Conservation (phyloP, 2,888 invertebrate genomes). For the Archips xylosteana region DNA sequence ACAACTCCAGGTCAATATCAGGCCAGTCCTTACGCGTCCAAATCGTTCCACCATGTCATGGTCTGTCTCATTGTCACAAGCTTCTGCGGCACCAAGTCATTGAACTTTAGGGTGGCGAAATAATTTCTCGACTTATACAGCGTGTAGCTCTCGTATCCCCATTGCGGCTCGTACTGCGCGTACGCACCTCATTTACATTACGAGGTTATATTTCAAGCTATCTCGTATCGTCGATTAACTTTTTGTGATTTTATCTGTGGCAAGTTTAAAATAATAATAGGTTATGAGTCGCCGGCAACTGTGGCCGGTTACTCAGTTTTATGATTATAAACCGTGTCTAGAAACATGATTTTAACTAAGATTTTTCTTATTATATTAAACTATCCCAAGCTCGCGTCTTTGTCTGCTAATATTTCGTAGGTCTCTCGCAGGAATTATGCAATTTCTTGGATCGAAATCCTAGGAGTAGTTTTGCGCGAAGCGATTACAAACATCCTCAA, state of each 20-base stretch:
- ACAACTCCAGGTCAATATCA: no score
- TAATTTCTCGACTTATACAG: not conserved
- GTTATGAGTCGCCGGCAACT: slow-evolving; percentile 28
- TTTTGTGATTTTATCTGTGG: slow-evolving; percentile 48
- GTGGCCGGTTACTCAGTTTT: not conserved
- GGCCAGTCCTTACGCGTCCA: no score
- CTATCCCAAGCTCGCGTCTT: no score
- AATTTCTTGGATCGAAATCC: no score
- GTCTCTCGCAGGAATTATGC: no score
- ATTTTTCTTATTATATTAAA: not conserved
- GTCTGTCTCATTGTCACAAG: not conserved
- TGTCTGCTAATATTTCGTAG: no score
- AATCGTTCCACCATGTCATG: not conserved
- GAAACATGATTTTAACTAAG: not conserved
- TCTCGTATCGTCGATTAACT: slow-evolving; percentile 65
- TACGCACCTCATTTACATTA: slow-evolving; percentile 75
- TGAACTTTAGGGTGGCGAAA: not conserved
- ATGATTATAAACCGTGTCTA: not conserved
- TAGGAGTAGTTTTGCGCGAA: no score
- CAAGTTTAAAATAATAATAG: slow-evolving; percentile 42
- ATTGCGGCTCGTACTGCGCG: slow-evolving; percentile 57
- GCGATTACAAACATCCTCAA: no score
- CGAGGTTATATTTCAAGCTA: slow-evolving; percentile 71
- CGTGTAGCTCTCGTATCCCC: slow-evolving; percentile 47
- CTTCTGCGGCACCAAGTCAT: not conserved